Base-by-base conservation (phyloP, 2,888 invertebrate species). In the Invenusta paracnida region DNA sequence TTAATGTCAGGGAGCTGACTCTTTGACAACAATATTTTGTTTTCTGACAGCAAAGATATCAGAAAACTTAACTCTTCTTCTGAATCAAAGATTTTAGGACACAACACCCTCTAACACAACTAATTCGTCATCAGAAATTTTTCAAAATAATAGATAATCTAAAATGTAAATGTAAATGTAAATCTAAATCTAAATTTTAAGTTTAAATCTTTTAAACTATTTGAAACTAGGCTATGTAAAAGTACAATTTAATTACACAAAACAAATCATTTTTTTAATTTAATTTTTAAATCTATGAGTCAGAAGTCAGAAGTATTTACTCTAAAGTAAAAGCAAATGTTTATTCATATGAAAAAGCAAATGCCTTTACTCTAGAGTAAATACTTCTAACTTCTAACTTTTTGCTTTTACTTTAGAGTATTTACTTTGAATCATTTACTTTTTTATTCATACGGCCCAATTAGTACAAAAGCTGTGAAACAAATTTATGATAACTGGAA, bases 311-410 rank as follows among this genome's bases (percentile, higher is more conserved):
- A 73, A 73, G 73, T 73, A 73, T 73, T 73, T 73, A 73, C 73
- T 73, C 73, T 73, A 73, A 73, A 73, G 27, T 73, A 73, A 73
- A 73, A 73, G 73, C 73, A 73, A 73, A 25, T 73, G 17, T 73
- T 73, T 73, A 73, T 73, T 73, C 11, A 73, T 73, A 73, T 73
- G 11, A 73, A 73, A 73, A 73, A 73, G 23, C 23, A 23, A 73
- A 73, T 13, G 17, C 27, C 25, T 73, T 73, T 25, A 73, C 23
- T 23, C 5, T 13, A 13, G n/a, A n/a, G 73, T 23, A 73, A 73
- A 73, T 73, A 73, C 73, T 73, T 73, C 73, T 23, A 5, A 25
- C 73, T 73, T 73, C 73, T 23, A 23, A 73, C 73, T 23, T 25
- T 73, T 73, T 73, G 48, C 48, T 48, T 48, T 48, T 48, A 48